A percentile compares a stretch with the other conserved stretches of the same genome.
Evolutionary conservation across 2,888 invertebrate genomes (phyloP).

Genomic region (Ornithoptera alexandrae): DNA sequence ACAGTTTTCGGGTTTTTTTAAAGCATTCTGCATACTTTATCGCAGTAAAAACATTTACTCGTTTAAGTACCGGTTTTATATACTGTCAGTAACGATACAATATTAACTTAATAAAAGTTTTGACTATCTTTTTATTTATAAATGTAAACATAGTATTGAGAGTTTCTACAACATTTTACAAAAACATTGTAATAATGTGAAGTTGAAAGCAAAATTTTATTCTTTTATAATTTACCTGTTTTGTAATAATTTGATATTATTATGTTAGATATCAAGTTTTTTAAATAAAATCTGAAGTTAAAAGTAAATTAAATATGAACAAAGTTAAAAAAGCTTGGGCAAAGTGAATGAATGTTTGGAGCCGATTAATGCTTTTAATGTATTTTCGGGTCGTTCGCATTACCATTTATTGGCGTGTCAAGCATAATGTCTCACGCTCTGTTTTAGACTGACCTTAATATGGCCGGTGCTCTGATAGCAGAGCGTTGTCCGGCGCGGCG

Average conservation of each 20-base stretch:
- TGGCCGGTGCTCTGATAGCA: constrained; percentile 24
- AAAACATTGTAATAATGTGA: no score
- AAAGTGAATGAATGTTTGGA: constrained; percentile 20
- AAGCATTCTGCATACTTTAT: constrained; percentile 37
- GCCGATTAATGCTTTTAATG: constrained; percentile 23
- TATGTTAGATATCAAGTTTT: neutral
- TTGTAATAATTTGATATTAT: no score
- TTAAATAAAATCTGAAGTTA: no score
- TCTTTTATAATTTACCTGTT: no score
- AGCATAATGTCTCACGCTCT: constrained; percentile 40
- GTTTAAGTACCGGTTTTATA: constrained; percentile 28
- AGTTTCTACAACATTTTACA: no score
- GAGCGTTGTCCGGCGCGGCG: constrained; percentile 34
- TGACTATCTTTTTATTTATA: neutral
- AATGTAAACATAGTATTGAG: no score
- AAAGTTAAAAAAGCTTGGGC: constrained; percentile 3
- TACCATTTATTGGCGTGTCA: constrained; percentile 30
- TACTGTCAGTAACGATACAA: constrained; percentile 23
- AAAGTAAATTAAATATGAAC: neutral
- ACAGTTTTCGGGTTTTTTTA: constrained; percentile 43
- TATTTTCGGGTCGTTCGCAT: constrained; percentile 27
- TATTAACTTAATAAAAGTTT: constrained; percentile 2
- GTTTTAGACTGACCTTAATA: constrained; percentile 34
- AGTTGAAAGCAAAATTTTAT: no score
- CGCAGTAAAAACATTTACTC: constrained; percentile 35